Percentiles rank a stretch among this genome's conserved stretches.
Evolutionary conservation across 35 echinoderm and acorn worm genomes (phyloP).

Genomic region (Ophioderma brevispina): DNA sequence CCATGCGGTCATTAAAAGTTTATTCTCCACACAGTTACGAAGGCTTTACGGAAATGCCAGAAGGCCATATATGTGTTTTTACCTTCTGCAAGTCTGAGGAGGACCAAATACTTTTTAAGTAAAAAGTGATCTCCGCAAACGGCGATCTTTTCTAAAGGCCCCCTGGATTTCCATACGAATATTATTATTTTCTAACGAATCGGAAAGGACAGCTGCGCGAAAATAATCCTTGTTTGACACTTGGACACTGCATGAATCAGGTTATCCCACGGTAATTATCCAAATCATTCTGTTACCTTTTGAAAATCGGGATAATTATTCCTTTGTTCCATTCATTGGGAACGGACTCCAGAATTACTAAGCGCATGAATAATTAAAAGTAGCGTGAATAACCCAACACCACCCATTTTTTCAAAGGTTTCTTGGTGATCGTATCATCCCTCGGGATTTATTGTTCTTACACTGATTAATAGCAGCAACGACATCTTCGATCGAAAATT

Average conservation of each 20-base stretch:
- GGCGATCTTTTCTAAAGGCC: background rate
- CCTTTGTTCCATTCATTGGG: background rate
- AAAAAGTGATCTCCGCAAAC: background rate
- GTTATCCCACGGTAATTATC: slow-evolving; percentile 6
- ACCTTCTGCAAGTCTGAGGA: background rate
- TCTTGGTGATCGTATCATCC: background rate
- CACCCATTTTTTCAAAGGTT: background rate
- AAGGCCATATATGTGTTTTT: slow-evolving; percentile 16
- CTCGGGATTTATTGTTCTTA: background rate
- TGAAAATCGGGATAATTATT: background rate
- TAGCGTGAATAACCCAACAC: background rate
- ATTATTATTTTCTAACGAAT: background rate
- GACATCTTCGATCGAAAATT: background rate
- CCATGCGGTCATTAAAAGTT: background rate
- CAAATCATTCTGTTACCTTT: background rate
- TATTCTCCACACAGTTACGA: background rate
- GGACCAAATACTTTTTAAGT: background rate
- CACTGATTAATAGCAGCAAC: background rate
- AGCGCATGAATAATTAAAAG: background rate
- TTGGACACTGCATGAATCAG: background rate
- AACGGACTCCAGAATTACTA: background rate
- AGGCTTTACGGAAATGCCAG: background rate
- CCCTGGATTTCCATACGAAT: background rate
- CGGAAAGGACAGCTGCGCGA: background rate
- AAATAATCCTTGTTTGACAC: background rate